Evolutionary conservation across 2,113 vertebrate genomes (phyloP).

Genomic region (Myrmecobius fasciatus): DNA sequence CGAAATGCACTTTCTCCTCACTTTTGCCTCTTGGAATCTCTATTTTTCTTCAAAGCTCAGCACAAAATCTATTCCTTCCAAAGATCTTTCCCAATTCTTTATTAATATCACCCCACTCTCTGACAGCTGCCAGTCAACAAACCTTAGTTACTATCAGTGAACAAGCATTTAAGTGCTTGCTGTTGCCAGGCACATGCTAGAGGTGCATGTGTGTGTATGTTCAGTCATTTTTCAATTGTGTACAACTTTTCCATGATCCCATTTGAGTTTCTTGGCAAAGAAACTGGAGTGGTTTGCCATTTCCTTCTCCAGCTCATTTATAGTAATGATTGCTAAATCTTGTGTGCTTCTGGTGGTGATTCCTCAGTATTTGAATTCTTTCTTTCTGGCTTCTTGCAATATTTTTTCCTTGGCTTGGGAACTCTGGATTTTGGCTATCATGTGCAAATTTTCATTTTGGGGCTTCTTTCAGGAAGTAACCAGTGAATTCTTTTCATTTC

Average conservation of each 20-base stretch:
- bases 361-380: background rate
- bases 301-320: background rate
- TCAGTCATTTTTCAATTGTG: background rate
- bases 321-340: background rate
- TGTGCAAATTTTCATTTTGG: background rate
- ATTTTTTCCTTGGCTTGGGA: background rate
- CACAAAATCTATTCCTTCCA: background rate
- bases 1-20: background rate
- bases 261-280: background rate
- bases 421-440: background rate
- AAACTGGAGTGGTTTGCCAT: background rate
- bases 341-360: background rate
- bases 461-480: background rate
- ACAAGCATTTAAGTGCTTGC: background rate
- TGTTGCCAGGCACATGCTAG: too few species aligned
- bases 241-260: background rate
- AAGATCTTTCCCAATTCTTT: background rate
- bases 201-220: too few species aligned
- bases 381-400: background rate
- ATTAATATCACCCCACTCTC: background rate
- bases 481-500: background rate
- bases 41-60: background rate
- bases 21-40: background rate
- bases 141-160: background rate
- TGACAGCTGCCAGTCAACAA: background rate